phyloP scores from a whole-genome alignment of 1,140 invertebrate genomes.

The Lordiphosa clarofinis region DNA sequence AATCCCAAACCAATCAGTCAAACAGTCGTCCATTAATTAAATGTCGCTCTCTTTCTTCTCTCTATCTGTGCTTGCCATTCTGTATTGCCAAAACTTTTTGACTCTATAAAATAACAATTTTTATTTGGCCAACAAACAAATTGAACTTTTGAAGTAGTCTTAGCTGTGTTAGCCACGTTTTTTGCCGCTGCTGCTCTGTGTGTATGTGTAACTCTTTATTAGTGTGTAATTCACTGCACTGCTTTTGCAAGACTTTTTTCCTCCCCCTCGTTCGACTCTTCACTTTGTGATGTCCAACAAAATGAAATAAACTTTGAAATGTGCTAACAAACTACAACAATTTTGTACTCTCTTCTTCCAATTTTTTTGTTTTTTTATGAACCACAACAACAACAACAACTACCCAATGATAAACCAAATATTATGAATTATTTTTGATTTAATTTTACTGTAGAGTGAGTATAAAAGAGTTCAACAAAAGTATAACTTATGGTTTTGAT shows the following conservation, averaged over 20 bases:
- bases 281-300: too few species aligned
- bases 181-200: too few species aligned
- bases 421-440: conserved; percentile 20
- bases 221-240: too few species aligned
- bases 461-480: conserved; percentile 24
- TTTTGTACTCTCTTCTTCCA: conserved; percentile 28
- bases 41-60: conserved; percentile 45
- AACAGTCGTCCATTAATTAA: conserved; percentile 73
- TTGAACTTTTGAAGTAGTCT: too few species aligned
- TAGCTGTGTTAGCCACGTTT: too few species aligned
- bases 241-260: too few species aligned
- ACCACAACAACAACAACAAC: conserved; percentile 27
- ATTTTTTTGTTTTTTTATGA: background rate
- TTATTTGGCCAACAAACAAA: conserved; percentile 18
- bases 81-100: conserved; percentile 14
- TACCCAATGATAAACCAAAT: conserved; percentile 37
- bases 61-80: conserved; percentile 8
- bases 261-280: too few species aligned
- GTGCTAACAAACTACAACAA: conserved; percentile 58
- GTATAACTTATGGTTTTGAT: background rate
- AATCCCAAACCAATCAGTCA: conserved; percentile 56
- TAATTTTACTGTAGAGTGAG: conserved; percentile 63
- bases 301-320: too few species aligned
- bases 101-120: conserved; percentile 2
- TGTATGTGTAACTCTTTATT: too few species aligned